Percentiles rank a stretch among this genome's conserved stretches.
Conservation (phyloP, 2,888 invertebrate species). For the Dicycla oo region DNA sequence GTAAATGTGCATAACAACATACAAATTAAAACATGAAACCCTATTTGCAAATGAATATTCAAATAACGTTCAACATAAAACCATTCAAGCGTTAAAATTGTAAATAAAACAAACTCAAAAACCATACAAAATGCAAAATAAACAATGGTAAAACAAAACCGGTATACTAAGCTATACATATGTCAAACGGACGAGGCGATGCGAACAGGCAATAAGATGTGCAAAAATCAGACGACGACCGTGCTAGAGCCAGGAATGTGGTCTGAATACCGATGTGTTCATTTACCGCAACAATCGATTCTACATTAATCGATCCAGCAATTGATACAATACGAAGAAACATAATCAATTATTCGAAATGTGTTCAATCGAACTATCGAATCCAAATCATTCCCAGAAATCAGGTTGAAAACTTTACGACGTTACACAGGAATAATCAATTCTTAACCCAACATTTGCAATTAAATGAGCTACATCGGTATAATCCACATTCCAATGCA, state of each 20-base stretch:
- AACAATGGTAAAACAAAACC: constrained; percentile 73
- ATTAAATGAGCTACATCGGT: constrained; percentile 64
- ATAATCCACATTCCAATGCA: constrained; percentile 79
- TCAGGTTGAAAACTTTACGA: constrained; percentile 33
- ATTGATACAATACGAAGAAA: constrained; percentile 47
- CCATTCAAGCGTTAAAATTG: constrained; percentile 60
- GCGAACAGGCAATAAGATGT: constrained; percentile 86
- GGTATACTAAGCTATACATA: constrained; percentile 79
- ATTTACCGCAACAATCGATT: constrained; percentile 69
- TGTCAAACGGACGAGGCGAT: constrained; percentile 79
- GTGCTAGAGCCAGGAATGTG: constrained; percentile 84
- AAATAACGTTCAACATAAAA: constrained; percentile 64
- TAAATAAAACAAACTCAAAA: constrained; percentile 64
- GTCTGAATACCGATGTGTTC: constrained; percentile 79
- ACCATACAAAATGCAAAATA: constrained; percentile 76
- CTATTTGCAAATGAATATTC: constrained; percentile 47
- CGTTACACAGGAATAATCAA: constrained; percentile 48
- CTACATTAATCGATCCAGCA: constrained; percentile 65
- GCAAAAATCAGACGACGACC: constrained; percentile 82
- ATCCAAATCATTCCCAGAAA: constrained; percentile 47
- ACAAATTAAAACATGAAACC: constrained; percentile 29
- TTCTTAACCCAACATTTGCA: constrained; percentile 61
- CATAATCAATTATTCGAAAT: constrained; percentile 35
- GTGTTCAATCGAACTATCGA: constrained; percentile 28
- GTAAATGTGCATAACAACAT: constrained; percentile 46